Base-by-base conservation (phyloP, 2,797 vertebrate genomes). In the Diplodus puntazzo region DNA sequence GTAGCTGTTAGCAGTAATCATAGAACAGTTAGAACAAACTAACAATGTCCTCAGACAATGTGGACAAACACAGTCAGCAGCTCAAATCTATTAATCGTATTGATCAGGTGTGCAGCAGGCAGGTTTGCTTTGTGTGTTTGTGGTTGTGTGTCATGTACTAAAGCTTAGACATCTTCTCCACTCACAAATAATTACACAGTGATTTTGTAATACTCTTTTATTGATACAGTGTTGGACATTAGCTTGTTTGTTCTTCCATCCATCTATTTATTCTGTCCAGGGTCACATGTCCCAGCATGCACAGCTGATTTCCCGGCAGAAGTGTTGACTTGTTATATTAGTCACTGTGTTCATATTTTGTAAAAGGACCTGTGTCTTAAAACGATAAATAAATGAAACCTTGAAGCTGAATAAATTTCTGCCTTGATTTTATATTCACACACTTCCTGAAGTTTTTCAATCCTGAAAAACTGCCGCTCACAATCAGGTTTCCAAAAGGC, bases 141-240 rank as follows among this genome's bases (percentile, higher is more conserved):
- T 43, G 70, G 11, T 73, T 60, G 55, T 71, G 60, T 80, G 27
- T 2, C 2, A 69, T n/a, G 34, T 4, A 4, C 34, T 23, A 58
- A 74, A 70, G 5, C 2, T 10, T 9, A 42, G 54, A n/a, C 9
- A 17, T 13, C 30, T 1, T 25, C 11, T 23, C 13, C n/a, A 18
- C 12, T 48, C 6, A 30, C 27, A 77, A 27, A 39, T 25, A 53
- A 43, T 52, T 17, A 50, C 11, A 25, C 62, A 0, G 9, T 2
- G 65, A 52, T 82, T 55, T 64, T 79, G 74, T 84, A 88, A 90
- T 2, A 0, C 14, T 73, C 30, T 53, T 61, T 25, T 86, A 70
- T 86, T 87, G 67, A 72, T 49, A 25, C 46, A 52, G 0, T 0
- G 73, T 80, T 70, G 59, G 87, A 75, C 77, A 82, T 88, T 85